phyloP scores from a whole-genome alignment of 2,888 invertebrate genomes.

The Lasioglossum malachurum region DNA sequence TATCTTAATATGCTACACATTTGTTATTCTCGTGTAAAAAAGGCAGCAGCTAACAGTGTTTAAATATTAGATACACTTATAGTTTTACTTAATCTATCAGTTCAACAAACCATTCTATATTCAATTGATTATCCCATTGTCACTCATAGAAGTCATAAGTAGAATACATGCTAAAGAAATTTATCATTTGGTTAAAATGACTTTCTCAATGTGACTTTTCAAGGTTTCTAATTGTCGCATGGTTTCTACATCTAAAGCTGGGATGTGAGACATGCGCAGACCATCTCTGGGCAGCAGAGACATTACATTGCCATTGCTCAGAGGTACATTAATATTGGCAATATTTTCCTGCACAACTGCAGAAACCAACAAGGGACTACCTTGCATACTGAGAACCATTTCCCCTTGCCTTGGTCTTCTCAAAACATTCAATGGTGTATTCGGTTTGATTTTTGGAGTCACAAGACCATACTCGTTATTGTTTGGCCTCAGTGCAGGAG shows the following conservation, averaged over 20 bases:
- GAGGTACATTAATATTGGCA: constrained; percentile 89
- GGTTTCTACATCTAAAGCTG: constrained; percentile 82
- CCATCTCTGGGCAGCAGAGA: constrained; percentile 87
- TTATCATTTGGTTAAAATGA: constrained; percentile 62
- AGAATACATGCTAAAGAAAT: constrained; percentile 6
- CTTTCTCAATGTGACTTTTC: constrained; percentile 78
- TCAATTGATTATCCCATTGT: background rate
- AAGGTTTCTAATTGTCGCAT: constrained; percentile 77
- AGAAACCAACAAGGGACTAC: constrained; percentile 88
- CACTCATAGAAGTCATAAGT: background rate
- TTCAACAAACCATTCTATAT: constrained; percentile 8
- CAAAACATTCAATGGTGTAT: constrained; percentile 88
- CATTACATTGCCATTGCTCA: constrained; percentile 88
- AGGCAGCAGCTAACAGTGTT: background rate
- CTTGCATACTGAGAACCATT: constrained; percentile 89
- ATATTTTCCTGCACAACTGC: constrained; percentile 85
- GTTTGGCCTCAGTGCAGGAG: constrained; percentile 66
- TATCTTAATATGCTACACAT: constrained; percentile 23
- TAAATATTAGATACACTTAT: constrained; percentile 2
- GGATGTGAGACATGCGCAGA: constrained; percentile 84
- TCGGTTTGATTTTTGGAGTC: constrained; percentile 87
- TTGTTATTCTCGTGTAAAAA: constrained; percentile 14
- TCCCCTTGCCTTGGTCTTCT: constrained; percentile 88
- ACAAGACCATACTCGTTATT: constrained; percentile 68
- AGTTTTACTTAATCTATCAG: background rate